A percentile compares a stretch with the other conserved stretches of the same genome.
Evolutionary conservation across 2,888 invertebrate genomes (phyloP).

Genomic region (Thumatha senex): DNA sequence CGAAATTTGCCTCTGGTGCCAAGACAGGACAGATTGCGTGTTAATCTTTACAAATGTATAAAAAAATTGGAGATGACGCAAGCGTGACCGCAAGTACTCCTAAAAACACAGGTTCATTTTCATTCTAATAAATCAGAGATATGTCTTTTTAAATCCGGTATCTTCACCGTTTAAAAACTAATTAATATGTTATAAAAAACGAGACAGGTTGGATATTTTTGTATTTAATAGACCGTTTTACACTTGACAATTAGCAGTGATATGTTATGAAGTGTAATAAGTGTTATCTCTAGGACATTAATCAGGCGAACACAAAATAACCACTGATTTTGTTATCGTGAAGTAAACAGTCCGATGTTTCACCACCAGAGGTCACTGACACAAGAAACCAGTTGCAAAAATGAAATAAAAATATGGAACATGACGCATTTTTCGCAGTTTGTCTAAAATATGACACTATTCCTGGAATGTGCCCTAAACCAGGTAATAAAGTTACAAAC

Average conservation of each 20-base stretch:
- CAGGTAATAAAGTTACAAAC: slow-evolving; percentile 20
- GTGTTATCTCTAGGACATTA: slow-evolving; percentile 40
- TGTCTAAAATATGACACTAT: slow-evolving; percentile 50
- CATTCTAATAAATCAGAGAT: too few relatives aligned
- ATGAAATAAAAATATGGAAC: slow-evolving; percentile 43
- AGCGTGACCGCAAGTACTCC: too few relatives aligned
- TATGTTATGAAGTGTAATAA: slow-evolving; percentile 20
- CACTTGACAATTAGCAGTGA: slow-evolving; percentile 16
- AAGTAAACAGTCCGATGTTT: slow-evolving; percentile 63
- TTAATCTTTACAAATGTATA: too few relatives aligned
- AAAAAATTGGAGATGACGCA: too few relatives aligned
- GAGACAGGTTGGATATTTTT: too few relatives aligned
- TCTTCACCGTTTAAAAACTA: too few relatives aligned
- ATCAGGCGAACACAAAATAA: slow-evolving; percentile 34
- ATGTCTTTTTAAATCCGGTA: too few relatives aligned
- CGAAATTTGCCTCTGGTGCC: too few relatives aligned
- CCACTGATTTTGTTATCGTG: slow-evolving; percentile 34
- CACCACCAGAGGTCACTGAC: slow-evolving; percentile 64
- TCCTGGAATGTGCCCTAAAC: slow-evolving; percentile 42
- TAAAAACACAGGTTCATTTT: too few relatives aligned
- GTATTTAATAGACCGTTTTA: too few relatives aligned
- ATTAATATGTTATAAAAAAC: too few relatives aligned
- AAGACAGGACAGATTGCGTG: too few relatives aligned
- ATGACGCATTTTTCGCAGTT: slow-evolving; percentile 42
- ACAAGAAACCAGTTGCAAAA: slow-evolving; percentile 61